Percentiles rank a stretch among this genome's conserved stretches.
These are phyloP conservation scores for Syngnathus typhle DNA, from an alignment of 2,113 vertebrate genomes.

Conservation along the genomic window DNA sequence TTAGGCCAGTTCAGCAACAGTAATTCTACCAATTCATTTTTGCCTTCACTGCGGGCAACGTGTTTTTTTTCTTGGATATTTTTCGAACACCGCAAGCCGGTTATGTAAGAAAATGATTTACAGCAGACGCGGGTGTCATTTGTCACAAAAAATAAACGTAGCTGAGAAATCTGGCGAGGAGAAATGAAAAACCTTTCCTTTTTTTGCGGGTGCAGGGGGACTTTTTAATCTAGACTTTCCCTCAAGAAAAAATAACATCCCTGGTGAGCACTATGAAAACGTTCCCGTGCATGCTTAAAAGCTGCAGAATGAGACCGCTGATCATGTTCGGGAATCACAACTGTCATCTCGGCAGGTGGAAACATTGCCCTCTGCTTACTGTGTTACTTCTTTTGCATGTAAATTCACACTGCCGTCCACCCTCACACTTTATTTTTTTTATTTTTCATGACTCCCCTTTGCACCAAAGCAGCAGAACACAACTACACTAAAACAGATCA, in stretches of 20 bases:
- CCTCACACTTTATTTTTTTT: not conserved
- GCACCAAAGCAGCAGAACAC: not conserved
- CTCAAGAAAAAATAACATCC: not conserved
- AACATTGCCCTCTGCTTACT: not conserved
- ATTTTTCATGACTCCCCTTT: not conserved
- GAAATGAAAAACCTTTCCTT: not conserved
- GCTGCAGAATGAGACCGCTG: not conserved
- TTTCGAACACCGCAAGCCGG: not conserved
- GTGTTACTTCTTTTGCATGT: not conserved
- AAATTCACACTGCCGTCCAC: not conserved
- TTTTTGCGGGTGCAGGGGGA: not conserved
- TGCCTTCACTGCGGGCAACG: not conserved
- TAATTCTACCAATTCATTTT: not conserved
- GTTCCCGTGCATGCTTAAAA: not conserved
- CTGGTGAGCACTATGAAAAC: not conserved
- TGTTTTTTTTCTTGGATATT: not conserved
- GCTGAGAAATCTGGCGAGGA: not conserved
- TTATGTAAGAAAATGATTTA: not conserved
- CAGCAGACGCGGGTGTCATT: not conserved
- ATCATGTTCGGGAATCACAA: constrained; percentile 1
- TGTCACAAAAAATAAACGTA: not conserved
- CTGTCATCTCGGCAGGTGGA: not conserved
- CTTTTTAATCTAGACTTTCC: not conserved
- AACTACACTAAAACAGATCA: not conserved
- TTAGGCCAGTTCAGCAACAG: not conserved